These are phyloP conservation scores for Miltochrista miniata DNA, from an alignment of 2,888 invertebrate species.

Conservation along the genomic window DNA sequence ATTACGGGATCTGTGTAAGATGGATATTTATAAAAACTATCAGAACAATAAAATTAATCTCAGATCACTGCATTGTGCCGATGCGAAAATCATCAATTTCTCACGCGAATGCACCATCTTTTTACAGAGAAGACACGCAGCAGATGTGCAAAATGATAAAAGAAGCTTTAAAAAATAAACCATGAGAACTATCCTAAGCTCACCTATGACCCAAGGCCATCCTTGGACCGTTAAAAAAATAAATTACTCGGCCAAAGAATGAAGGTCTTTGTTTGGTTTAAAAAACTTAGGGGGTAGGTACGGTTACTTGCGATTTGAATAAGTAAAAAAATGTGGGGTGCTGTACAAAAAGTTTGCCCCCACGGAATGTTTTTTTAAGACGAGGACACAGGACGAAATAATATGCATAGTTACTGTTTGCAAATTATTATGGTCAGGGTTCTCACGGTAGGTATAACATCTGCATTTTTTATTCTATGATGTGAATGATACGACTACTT, in stretches of 20 bases:
- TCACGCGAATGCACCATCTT: constrained; percentile 49
- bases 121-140: constrained; percentile 45
- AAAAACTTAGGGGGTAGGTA: constrained; percentile 75
- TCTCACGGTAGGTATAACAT: constrained; percentile 66
- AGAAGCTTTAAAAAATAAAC: constrained; percentile 62
- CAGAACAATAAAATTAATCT: constrained; percentile 12
- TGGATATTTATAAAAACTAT: too few species aligned
- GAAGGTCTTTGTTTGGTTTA: constrained; percentile 68
- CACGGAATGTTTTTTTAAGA: constrained; percentile 65
- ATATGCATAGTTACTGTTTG: constrained; percentile 62
- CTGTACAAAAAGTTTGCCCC: constrained; percentile 60
- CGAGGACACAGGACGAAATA: constrained; percentile 58
- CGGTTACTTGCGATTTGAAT: constrained; percentile 76
- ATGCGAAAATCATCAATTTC: constrained; percentile 41
- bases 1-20: too few species aligned
- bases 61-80: constrained; percentile 26
- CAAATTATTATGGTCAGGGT: constrained; percentile 72
- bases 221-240: constrained; percentile 71
- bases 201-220: constrained; percentile 80
- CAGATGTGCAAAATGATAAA: constrained; percentile 72
- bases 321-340: constrained; percentile 71
- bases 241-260: constrained; percentile 68
- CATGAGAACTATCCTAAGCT: constrained; percentile 73
- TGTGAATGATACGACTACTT: too few species aligned
- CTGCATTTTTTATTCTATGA: constrained; percentile 20